Evolutionary conservation across 2,797 vertebrate genomes (phyloP), one percentile per base, ranked within the genome.

Genomic region (Apogon hyalosoma): DNA sequence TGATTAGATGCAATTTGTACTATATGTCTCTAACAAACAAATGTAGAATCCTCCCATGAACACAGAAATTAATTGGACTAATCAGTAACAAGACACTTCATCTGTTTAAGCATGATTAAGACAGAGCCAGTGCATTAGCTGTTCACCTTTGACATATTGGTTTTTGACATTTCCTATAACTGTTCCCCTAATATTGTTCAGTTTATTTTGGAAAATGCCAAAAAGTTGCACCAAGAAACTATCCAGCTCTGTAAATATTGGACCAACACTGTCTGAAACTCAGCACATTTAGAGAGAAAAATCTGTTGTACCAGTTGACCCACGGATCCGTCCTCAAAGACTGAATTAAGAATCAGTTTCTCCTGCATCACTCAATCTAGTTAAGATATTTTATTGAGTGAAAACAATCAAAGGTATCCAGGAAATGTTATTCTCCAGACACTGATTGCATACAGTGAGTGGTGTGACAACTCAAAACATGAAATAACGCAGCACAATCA

Each of bases 81-180:
- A 60, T 62, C 41, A n/a, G 39, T 13, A n/a, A 38, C 24, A 40
- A 38, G 45, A 53, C 14, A 15, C 39, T 36, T 43, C 16, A 3
- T 58, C 14, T 41, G 16, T 47, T 11, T 10, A 14, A 11, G 56
- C 19, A 21, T 60, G n/a, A 31, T 57, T 54, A 36, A 45, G 53
- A 14, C 18, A 13, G 11, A 10, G 28, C 2, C 21, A 6, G 14
- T 39, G 28, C 5, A 18, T 28, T 2, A 18, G 50, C 21, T 24
- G 1, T 8, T 43, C 10, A 4, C 39, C 6, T 52, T 56, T 52
- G 18, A 36, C 13, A 19, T 16, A 21, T 5, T 38, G 33, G 2
- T 54, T 65, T 48, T 31, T 57, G 24, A 67, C 46, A 57, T 71
- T 75, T 62, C 56, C 55, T 65, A 33, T 48, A 6, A 16, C 10